Evolutionary conservation across 2,113 vertebrate genomes (phyloP), one percentile per base, ranked within the genome.

Genomic region (Microcebus murinus): DNA sequence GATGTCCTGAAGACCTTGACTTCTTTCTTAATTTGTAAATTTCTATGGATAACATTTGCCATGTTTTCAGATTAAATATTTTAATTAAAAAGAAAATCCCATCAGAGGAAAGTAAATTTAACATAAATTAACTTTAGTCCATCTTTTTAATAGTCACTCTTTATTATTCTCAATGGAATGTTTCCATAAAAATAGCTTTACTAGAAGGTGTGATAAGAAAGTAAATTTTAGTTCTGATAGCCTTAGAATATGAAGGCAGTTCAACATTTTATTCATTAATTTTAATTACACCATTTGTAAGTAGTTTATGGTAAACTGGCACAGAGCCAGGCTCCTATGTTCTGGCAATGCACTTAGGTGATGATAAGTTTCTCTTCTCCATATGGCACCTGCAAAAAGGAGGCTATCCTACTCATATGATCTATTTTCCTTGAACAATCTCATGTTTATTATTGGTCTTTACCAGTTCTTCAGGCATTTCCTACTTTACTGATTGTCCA

Each of bases 231-330:
- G 25, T 90, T 97, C 92, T 96, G 55, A 97, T 93, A 92, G 29
- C 81, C 97, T 96, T 94, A 87, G 21, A 96, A 89, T 96, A 71
- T 79, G 91, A 96, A 88, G 36, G 48, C 73, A 52, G 87, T 96
- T 98, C 67, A 91, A 83, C 29, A 90, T 80, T 98, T 96, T 29
- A 52, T 97, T 96, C 59, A 92, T 96, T 96, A 95, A 97, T 98
- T 98, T 97, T 97, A 97, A 98, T 98, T 96, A 96, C 29, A 94
- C 20, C 7, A 42, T 96, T 95, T 86, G 57, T 91, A 96, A 97
- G 95, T 79, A 90, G 76, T 95, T 97, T 94, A 70, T 91, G 59
- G 79, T 83, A 0, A 39, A 74, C 57, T 97, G 95, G 80, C 80
- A 13, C 45, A 8, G 1, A 77, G 67, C 87, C 96, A 96, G 10